phyloP scores from a whole-genome alignment of 1,140 invertebrate species.

The Plectrocnemia conspersa region DNA sequence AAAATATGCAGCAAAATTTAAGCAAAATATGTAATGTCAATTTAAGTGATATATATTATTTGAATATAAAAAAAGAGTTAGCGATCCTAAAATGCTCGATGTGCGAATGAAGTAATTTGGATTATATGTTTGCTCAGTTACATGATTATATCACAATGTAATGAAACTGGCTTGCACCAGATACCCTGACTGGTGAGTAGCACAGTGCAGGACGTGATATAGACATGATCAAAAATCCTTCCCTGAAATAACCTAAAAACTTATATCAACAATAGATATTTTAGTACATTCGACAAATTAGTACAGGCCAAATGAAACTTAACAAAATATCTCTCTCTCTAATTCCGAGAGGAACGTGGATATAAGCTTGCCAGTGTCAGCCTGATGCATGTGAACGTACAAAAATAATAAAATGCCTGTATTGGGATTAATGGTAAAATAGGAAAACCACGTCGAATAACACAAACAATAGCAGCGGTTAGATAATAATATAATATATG shows the following conservation, averaged over 20 bases:
- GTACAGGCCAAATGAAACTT: slow-evolving; percentile 43
- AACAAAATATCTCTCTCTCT: slow-evolving; percentile 50
- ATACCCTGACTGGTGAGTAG: slow-evolving; percentile 19
- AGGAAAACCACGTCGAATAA: slow-evolving; percentile 10
- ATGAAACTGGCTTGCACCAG: slow-evolving; percentile 27
- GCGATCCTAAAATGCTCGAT: neutral
- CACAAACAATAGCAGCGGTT: slow-evolving; percentile 6
- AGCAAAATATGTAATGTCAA: neutral
- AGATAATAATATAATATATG: slow-evolving; percentile 18
- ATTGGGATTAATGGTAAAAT: slow-evolving; percentile 8
- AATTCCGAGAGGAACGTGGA: slow-evolving; percentile 36
- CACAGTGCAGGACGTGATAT: slow-evolving; percentile 26
- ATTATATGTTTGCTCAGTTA: slow-evolving; percentile 36
- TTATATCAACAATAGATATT: slow-evolving; percentile 36
- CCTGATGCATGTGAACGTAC: slow-evolving; percentile 40
- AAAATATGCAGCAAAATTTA: neutral
- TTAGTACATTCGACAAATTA: slow-evolving; percentile 19
- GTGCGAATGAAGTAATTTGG: no score
- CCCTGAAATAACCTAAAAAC: slow-evolving; percentile 58
- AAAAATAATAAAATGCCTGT: slow-evolving; percentile 37
- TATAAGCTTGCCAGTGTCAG: slow-evolving; percentile 40
- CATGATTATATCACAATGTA: slow-evolving; percentile 36
- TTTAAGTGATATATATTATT: slow-evolving; percentile 1
- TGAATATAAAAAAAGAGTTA: neutral
- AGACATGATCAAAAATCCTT: slow-evolving; percentile 67